Base-by-base conservation (phyloP, 92 coral and sea anemone genomes). In the Phenganax subtilis region DNA sequence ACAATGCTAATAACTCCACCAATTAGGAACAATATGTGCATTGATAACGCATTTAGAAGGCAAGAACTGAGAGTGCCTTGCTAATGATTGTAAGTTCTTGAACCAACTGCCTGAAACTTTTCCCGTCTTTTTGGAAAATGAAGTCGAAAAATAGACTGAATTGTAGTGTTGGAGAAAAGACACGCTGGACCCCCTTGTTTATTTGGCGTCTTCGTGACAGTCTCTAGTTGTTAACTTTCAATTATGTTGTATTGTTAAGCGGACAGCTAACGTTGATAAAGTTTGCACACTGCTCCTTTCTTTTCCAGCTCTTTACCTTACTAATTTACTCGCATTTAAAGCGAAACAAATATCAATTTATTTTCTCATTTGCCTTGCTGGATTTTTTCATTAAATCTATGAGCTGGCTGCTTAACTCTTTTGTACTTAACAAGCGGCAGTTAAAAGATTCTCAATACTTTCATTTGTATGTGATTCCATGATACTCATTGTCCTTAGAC, bases 11-110 rank as follows among this genome's bases (percentile, higher is more conserved):
- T 94, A 94, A 90, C 91, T 85, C 10, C 56, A 81, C 85, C 97
- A 92, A 96, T 96, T 96, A 96, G 83, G 92, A 89, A 87, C 96
- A 94, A 94, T 91, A 93, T 87, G 88, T 78, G 81, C 86, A 77
- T 82, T 83, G 79, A 87, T 91, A 86, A 79, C 63, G 69, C 83
- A 79, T 54, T 79, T 79, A 79, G 83, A 79, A 79, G 83, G 83
- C 63, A 79, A 62, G 17, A 79, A 63, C 54, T 14, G 73, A 44
- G 73, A 63, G 83, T 79, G 83, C 83, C 3, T 54, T 72, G 17
- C 57, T 63, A 63, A 79, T 79, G 73, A 61, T 0, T 28, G 44
- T 8, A 73, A 54, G 73, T 30, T 9, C 69, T 29, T 30, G 28
- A 30, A 8, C 58, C 57, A 29, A 12, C 57, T 27, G 12, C 53